Base-by-base conservation (phyloP, 2,888 invertebrate genomes). In the Chesias legatella region DNA sequence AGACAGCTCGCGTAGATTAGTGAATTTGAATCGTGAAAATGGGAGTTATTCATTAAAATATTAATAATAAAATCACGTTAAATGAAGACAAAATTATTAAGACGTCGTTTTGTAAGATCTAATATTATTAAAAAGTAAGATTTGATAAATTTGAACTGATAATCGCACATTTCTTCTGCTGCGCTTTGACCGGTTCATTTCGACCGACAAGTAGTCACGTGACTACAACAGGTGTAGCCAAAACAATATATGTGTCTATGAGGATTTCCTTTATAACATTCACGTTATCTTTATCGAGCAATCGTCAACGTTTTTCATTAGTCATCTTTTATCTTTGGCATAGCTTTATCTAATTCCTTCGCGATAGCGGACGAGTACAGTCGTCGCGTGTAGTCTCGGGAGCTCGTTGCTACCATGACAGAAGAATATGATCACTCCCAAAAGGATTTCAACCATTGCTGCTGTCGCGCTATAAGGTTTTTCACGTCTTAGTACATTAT, bases 271-370 rank as follows among this genome's bases (percentile, higher is more conserved):
- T 47, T 43, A 47, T 56, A 56, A 56, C 47, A 43, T 49, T 45
- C 39, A 30, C 33, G 28, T 63, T 68, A 67, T 66, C 65, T 56
- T 39, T 39, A 48, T 56, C 48, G 53, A 37, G 40, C 34, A 44
- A 44, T 44, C 23, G 38, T 42, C 21, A 31, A 36, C 26, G 58
- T 64, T 64, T 63, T 62, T 58, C 57, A 58, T 79, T 76, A 77
- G 71, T 79, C 75, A 79, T 69, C 44, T 65, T 60, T 76, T 82
- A 81, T 81, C 81, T 70, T 66, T 58, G 41, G 52, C 52, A 48
- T 53, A 48, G 55, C 52, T 58, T 73, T 79, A 78, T 76, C 73
- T 69, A 58, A 64, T 60, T 65, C 62, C 61, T 71, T 58, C 51
- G 50, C 51, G 67, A 67, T 70, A 72, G 51, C 46, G 49, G 46